Percentiles rank a stretch among this genome's conserved stretches.
Evolutionary conservation across 1,140 invertebrate species (phyloP).

Genomic region (Cotesia glomerata): DNA sequence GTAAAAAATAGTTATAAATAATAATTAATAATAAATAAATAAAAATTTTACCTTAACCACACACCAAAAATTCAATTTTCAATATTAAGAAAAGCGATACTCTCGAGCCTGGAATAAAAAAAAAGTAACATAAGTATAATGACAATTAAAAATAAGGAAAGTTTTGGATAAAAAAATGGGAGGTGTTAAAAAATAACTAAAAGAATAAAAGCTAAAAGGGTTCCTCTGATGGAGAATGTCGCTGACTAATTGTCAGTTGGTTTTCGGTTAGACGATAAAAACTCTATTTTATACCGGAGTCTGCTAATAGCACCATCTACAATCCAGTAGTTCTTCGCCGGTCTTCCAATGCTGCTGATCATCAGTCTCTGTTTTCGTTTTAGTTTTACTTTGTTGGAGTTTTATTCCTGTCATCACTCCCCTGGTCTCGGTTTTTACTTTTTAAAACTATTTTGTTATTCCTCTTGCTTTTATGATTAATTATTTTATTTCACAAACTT

Average conservation of each 20-base stretch:
- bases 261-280: constrained; percentile 51
- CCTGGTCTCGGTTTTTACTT: no score
- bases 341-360: no score
- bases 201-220: no score
- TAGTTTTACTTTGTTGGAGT: no score
- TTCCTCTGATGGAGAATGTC: constrained; percentile 27
- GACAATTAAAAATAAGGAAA: no score
- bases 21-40: not conserved
- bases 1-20: not conserved
- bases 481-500: not conserved
- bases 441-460: not conserved
- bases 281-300: constrained; percentile 53
- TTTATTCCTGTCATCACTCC: not conserved
- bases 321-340: not conserved
- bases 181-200: no score
- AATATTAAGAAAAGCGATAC: no score
- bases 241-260: constrained; percentile 53
- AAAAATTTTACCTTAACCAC: not conserved
- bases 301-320: constrained; percentile 25
- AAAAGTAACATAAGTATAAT: no score
- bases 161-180: no score
- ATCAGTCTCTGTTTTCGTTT: no score
- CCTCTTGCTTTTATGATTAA: not conserved
- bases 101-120: no score
- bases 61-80: no score